Base-by-base conservation (phyloP, 2,888 invertebrate species). In the Zaprionus lineosus region DNA sequence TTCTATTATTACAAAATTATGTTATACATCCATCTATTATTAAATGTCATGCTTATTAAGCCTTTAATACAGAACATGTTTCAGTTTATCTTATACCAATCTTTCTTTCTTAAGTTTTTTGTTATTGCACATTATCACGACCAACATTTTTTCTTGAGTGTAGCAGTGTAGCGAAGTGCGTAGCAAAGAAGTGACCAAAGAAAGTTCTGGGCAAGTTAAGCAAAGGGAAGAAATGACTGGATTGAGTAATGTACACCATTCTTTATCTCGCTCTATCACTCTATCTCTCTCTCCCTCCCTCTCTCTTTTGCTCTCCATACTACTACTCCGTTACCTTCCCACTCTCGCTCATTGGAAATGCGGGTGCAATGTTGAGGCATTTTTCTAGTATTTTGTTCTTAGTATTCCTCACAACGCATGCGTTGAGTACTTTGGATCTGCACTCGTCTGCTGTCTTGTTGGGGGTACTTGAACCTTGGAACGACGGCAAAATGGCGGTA, bases 381-480 rank as follows among this genome's bases (percentile, higher is more conserved):
- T 69, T 72, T 69, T 64, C 61, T 58, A 72, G 61, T 37, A 51
- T 52, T 73, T 43, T 40, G 44, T 40, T 55, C 55, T 60, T 48
- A 43, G 65, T 57, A 53, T 59, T 51, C 31, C 44, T 19, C 31
- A 36, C 47, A 48, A 74, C 84, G 84, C 82, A 84, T 77, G 78
- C 69, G 81, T 57, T 37, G 69, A 53, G 62, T 56, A 57, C 72
- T 77, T 65, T 48, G 59, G 44, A 11, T 12, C 31, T 14, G 11
- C 15, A n/a, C 40, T 28, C 34, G 29, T 41, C 57, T 62, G 19
- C 43, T 41, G 48, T 51, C 56, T 59, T 60, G 41, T 33, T 43
- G 43, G 83, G 83, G 81, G 85, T 81, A 84, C 85, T 75, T 81
- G 81, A 81, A 81, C 81, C 83, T 74, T 66, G 57, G 39, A 61